These are phyloP conservation scores for Chelon labrosus DNA, from an alignment of 2,797 vertebrate genomes.

Conservation along the genomic window DNA sequence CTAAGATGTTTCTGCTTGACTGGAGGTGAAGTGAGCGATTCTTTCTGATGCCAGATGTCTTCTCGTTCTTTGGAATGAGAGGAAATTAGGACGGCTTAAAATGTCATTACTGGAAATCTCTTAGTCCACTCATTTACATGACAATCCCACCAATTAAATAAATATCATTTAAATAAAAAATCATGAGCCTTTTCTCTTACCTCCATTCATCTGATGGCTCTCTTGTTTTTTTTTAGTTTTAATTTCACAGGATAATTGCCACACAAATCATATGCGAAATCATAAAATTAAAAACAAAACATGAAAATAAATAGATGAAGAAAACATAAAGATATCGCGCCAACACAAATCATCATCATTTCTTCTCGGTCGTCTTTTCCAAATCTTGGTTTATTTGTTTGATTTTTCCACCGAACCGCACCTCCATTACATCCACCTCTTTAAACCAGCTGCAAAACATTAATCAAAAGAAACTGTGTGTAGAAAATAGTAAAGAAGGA, in stretches of 20 bases:
- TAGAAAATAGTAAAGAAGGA: constrained; percentile 6
- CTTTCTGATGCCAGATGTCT: background rate
- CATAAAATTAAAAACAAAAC: background rate
- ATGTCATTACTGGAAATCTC: no score
- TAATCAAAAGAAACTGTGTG: background rate
- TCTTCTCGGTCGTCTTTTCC: background rate
- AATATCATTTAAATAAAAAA: background rate
- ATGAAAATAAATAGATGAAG: no score
- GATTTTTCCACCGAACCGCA: background rate
- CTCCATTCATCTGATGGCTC: background rate
- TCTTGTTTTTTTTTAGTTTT: no score
- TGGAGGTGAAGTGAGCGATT: background rate
- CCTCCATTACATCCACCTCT: background rate
- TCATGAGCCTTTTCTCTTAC: background rate
- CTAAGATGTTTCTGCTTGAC: background rate
- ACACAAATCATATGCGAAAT: background rate
- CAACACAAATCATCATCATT: background rate
- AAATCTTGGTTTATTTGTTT: constrained; percentile 12
- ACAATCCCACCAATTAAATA: constrained; percentile 4
- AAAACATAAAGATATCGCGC: background rate
- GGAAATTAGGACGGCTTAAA: background rate
- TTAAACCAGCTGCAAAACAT: constrained; percentile 11
- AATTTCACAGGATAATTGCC: no score
- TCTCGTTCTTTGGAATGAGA: constrained; percentile 23
- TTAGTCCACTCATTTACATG: background rate